phyloP scores from a whole-genome alignment of 2,113 vertebrate genomes.

The Sander lucioperca region DNA sequence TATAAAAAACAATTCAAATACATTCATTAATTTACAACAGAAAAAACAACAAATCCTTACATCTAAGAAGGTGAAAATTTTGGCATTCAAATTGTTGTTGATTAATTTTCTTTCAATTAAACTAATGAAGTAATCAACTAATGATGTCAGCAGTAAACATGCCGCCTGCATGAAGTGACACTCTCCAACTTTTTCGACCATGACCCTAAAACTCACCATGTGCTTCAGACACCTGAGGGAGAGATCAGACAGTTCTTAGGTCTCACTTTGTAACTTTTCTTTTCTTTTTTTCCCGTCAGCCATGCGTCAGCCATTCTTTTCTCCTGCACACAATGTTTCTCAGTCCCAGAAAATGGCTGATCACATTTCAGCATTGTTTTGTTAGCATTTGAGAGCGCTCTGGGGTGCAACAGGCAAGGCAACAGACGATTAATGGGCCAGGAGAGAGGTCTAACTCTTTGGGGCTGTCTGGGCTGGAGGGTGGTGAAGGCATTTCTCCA shows the following conservation, averaged over 20 bases:
- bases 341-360: constrained; percentile 56
- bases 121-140: neutral
- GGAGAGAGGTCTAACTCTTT: constrained; percentile 51
- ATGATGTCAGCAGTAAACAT: neutral
- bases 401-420: no score
- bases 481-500: constrained; percentile 25
- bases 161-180: neutral
- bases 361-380: constrained; percentile 79
- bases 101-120: neutral
- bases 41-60: no score
- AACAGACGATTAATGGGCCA: constrained; percentile 42
- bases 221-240: constrained; percentile 38
- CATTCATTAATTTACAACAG: no score
- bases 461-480: constrained; percentile 22
- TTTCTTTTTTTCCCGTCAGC: constrained; percentile 28
- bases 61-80: no score
- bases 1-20: neutral
- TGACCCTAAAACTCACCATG: constrained; percentile 25
- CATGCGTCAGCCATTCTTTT: constrained; percentile 56
- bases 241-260: constrained; percentile 46
- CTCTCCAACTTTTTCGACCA: neutral
- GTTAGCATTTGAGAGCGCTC: constrained; percentile 59
- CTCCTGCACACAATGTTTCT: constrained; percentile 61
- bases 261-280: constrained; percentile 31
- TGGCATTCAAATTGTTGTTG: no score